Base-by-base conservation (phyloP, 2,888 invertebrate species). In the Gastracanthus pulcherrimus region DNA sequence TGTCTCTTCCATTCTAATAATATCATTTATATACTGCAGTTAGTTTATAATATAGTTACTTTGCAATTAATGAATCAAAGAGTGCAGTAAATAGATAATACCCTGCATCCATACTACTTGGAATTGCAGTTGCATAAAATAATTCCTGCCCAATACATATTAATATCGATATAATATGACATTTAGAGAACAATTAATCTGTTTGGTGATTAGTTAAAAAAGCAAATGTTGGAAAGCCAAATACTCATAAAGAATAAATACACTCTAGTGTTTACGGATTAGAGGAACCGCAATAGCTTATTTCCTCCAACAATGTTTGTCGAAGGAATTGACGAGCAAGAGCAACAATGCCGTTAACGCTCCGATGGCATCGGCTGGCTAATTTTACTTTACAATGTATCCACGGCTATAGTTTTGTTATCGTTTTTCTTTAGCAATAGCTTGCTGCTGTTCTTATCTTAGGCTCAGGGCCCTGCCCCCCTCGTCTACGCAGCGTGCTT, bases 11-110 rank as follows among this genome's bases (percentile, higher is more conserved):
- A 23, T 16, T 71, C 1, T 26, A 36, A 23, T 38, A 9, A 13
- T 23, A n/a, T 23, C n/a, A 58, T 71, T 71, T 71, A n/a, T 67
- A 71, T 69, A n/a, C n/a, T 29, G 26, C 34, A 5, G 36, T 55
- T 71, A 34, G 48, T 55, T 58, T 71, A 26, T 45, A 38, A 26
- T 36, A 23, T 13, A 16, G 38, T 16, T 11, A 4, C 23, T 9
- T 7, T 3, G 55, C 26, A 55, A 55, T 55, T 55, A 55, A 55
- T 55, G 6, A n/a, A n/a, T n/a, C n/a, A n/a, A n/a, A n/a, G n/a
- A n/a, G n/a, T n/a, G n/a, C n/a, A n/a, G n/a, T n/a, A n/a, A n/a
- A n/a, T n/a, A n/a, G n/a, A n/a, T n/a, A n/a, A n/a, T n/a, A n/a
- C n/a, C n/a, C n/a, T n/a, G n/a, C n/a, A n/a, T n/a, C n/a, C n/a